These are phyloP conservation scores for Lobophora halterata DNA, from an alignment of 2,888 invertebrate species.

Conservation along the genomic window DNA sequence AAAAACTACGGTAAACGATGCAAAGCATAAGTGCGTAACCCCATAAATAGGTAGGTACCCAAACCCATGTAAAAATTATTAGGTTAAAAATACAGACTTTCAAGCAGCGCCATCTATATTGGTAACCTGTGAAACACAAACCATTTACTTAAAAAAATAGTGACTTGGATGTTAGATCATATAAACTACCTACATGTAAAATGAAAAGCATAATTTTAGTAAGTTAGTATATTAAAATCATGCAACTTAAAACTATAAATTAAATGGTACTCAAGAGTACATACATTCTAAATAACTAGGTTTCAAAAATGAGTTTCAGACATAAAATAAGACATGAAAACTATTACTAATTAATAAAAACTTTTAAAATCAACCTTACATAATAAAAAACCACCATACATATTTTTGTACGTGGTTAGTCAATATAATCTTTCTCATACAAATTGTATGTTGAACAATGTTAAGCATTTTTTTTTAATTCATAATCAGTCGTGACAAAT, in stretches of 20 bases:
- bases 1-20: too few species aligned
- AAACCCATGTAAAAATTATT: too few species aligned
- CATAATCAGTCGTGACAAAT: not conserved
- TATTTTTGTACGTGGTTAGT: too few species aligned
- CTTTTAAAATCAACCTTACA: slow-evolving; percentile 16
- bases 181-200: too few species aligned
- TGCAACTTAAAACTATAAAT: slow-evolving; percentile 17
- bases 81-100: too few species aligned
- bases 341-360: slow-evolving; percentile 10
- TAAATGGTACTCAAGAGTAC: slow-evolving; percentile 25
- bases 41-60: too few species aligned
- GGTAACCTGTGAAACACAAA: too few species aligned
- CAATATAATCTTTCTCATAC: too few species aligned
- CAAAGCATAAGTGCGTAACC: too few species aligned
- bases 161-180: too few species aligned
- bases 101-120: too few species aligned
- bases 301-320: not conserved
- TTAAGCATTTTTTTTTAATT: not conserved
- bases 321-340: slow-evolving; percentile 6
- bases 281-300: slow-evolving; percentile 4
- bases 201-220: slow-evolving; percentile 15
- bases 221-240: slow-evolving; percentile 23
- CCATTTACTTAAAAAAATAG: too few species aligned
- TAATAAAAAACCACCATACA: slow-evolving; percentile 11
- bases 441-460: slow-evolving; percentile 7